Conservation (phyloP, 2,888 invertebrate species). For the Epistrophe grossulariae region DNA sequence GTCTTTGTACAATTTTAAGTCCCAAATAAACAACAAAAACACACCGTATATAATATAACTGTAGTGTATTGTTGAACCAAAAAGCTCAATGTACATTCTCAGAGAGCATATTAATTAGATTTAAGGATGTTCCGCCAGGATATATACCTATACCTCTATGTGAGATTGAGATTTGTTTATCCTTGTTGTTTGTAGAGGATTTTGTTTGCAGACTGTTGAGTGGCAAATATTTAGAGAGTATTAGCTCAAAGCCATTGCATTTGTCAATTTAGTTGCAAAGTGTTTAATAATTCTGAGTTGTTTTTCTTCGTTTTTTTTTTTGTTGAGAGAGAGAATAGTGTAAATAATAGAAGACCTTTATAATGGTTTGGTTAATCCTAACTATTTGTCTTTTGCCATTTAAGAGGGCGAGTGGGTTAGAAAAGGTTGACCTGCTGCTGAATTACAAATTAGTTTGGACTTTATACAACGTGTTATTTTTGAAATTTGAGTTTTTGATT, state of each 20-base stretch:
- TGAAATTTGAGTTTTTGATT: neutral
- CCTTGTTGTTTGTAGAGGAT: slow-evolving; percentile 29
- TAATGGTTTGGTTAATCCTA: slow-evolving; percentile 9
- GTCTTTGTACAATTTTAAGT: slow-evolving; percentile 33
- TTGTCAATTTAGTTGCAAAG: slow-evolving; percentile 33
- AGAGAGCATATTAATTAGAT: slow-evolving; percentile 55
- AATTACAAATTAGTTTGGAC: neutral
- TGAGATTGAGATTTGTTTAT: slow-evolving; percentile 37
- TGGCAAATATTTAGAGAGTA: slow-evolving; percentile 38
- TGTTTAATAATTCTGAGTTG: slow-evolving; percentile 36
- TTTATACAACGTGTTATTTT: neutral
- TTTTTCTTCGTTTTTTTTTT: no score
- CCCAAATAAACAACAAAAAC: slow-evolving; percentile 29
- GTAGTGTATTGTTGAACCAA: neutral
- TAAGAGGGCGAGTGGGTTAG: neutral
- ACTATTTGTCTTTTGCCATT: slow-evolving; percentile 20
- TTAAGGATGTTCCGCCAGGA: slow-evolving; percentile 10
- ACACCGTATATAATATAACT: neutral
- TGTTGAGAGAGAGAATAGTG: neutral
- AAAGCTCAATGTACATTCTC: neutral
- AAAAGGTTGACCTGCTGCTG: neutral
- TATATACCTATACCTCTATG: neutral
- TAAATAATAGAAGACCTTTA: slow-evolving; percentile 13
- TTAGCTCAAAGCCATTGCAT: slow-evolving; percentile 38
- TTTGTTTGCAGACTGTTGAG: slow-evolving; percentile 38